Conservation (phyloP, 2,113 vertebrate genomes). For the Pangasianodon gigas region DNA sequence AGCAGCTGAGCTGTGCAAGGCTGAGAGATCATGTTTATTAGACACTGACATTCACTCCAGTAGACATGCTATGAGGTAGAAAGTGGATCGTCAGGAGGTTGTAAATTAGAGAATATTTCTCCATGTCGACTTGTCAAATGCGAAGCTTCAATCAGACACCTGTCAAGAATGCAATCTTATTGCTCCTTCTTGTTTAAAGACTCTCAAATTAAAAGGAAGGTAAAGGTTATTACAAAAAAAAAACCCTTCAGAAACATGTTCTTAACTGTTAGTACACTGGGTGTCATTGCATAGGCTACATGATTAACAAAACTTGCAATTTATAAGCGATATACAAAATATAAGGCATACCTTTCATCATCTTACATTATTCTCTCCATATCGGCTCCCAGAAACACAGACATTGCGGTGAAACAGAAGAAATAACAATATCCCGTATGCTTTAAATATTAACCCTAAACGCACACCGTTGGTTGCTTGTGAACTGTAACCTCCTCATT, state of each 20-base stretch:
- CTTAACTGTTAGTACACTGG: not conserved
- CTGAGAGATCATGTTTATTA: slow-evolving; percentile 14
- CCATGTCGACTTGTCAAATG: not conserved
- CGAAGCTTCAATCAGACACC: not conserved
- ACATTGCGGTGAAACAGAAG: not conserved
- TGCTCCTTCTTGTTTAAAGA: not conserved
- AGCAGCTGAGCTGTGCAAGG: slow-evolving; percentile 7
- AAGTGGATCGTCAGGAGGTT: not conserved
- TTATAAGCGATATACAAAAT: not conserved
- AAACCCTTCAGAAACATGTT: too few species aligned
- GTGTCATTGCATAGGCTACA: not conserved
- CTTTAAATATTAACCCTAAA: slow-evolving; percentile 7
- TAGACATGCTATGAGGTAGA: slow-evolving; percentile 9
- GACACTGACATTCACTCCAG: slow-evolving; percentile 4
- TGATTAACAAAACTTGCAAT: not conserved
- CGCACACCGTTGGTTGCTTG: not conserved
- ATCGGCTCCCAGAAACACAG: not conserved
- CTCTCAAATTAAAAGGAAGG: not conserved
- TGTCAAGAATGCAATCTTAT: not conserved
- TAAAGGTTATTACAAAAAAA: not conserved
- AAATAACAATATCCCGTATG: not conserved
- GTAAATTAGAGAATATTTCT: not conserved
- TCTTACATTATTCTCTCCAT: not conserved
- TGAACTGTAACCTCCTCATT: not conserved
- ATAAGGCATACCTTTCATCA: not conserved